A percentile compares a stretch with the other conserved stretches of the same genome.
Evolutionary conservation across 2,888 invertebrate species (phyloP).

Genomic region (Cylloceria caligata): DNA sequence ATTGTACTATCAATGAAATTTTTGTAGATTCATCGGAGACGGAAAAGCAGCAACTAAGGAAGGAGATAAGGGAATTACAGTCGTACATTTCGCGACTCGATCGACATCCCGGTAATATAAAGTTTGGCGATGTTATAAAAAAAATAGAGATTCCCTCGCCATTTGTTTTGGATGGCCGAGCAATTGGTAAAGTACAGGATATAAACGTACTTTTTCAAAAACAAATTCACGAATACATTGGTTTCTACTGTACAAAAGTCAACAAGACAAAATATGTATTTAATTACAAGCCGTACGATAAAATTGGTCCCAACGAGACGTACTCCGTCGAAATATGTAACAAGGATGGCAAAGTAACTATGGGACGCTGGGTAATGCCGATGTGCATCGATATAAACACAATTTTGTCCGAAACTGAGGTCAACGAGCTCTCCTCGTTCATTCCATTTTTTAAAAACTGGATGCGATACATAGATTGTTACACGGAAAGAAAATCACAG

Average conservation of each 20-base stretch:
- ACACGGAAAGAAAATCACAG: constrained; percentile 68
- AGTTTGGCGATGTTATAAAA: constrained; percentile 60
- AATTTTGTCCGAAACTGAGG: constrained; percentile 66
- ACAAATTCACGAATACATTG: constrained; percentile 70
- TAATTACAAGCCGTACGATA: constrained; percentile 63
- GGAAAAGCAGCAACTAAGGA: constrained; percentile 62
- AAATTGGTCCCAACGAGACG: constrained; percentile 19
- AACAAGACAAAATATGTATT: constrained; percentile 67
- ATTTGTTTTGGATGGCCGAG: neutral
- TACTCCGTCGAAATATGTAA: constrained; percentile 70
- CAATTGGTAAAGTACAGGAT: constrained; percentile 8
- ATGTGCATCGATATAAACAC: constrained; percentile 69
- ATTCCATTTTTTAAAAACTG: constrained; percentile 70
- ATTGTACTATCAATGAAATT: no score
- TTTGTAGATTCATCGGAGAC: constrained; percentile 34
- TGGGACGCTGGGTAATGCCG: constrained; percentile 77
- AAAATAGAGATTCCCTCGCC: neutral
- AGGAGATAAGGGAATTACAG: constrained; percentile 67
- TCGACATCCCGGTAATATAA: constrained; percentile 22
- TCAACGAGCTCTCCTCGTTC: constrained; percentile 56
- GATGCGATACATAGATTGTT: constrained; percentile 72
- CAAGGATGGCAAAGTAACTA: constrained; percentile 27
- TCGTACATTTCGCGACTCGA: constrained; percentile 62
- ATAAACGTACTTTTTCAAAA: constrained; percentile 34
- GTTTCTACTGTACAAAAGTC: constrained; percentile 70